Percentiles rank a stretch among this genome's conserved stretches.
phyloP scores from a whole-genome alignment of 2,113 vertebrate species.

The Salvelinus namaycush region DNA sequence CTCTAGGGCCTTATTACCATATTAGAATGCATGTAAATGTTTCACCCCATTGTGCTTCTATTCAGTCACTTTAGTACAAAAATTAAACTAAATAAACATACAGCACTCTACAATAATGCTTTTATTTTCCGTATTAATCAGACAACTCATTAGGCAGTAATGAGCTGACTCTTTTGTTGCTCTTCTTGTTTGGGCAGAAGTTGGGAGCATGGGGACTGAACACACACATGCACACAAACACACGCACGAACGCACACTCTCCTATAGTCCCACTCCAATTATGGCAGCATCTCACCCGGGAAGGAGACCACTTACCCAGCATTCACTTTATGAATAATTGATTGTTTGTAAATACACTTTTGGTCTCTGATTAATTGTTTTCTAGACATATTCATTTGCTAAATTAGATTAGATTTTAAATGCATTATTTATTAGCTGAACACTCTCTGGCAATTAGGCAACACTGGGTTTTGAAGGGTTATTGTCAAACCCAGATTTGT shows the following conservation, averaged over 20 bases:
- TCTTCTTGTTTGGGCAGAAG: constrained; percentile 62
- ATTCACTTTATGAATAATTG: constrained; percentile 76
- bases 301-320: constrained; percentile 70
- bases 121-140: constrained; percentile 73
- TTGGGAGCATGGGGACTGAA: constrained; percentile 54
- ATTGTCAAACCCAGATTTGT: no score
- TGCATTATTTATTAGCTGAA: constrained; percentile 72
- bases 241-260: constrained; percentile 32
- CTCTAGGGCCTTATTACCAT: constrained; percentile 54
- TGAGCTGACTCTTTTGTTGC: constrained; percentile 63
- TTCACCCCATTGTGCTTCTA: constrained; percentile 54
- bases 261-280: constrained; percentile 73
- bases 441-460: constrained; percentile 51
- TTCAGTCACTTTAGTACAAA: constrained; percentile 67
- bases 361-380: constrained; percentile 72
- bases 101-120: constrained; percentile 66
- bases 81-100: constrained; percentile 77
- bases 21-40: constrained; percentile 53
- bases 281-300: constrained; percentile 74
- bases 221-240: constrained; percentile 19
- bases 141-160: constrained; percentile 76
- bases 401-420: constrained; percentile 72
- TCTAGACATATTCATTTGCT: constrained; percentile 73
- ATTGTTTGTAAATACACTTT: constrained; percentile 74
- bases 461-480: constrained; percentile 21